Conservation (phyloP, 2,888 invertebrate species). For the Dione juno region DNA sequence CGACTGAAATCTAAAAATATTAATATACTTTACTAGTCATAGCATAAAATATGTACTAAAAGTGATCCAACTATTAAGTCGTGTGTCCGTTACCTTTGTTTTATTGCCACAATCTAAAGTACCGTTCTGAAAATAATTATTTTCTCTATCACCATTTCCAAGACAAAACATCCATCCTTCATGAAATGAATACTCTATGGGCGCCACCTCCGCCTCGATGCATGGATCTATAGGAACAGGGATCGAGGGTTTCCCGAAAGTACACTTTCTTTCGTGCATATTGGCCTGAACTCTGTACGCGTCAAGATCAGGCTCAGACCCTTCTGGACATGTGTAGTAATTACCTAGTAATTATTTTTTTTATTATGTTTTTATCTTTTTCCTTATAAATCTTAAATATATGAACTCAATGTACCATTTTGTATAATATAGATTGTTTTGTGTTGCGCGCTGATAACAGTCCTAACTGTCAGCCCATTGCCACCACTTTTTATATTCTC, state of each 20-base stretch:
- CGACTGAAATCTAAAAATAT: slow-evolving; percentile 60
- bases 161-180: slow-evolving; percentile 81
- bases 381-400: background rate
- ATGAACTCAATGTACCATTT: slow-evolving; percentile 58
- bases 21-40: background rate
- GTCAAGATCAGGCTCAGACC: slow-evolving; percentile 73
- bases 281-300: slow-evolving; percentile 73
- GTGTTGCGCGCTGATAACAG: slow-evolving; percentile 61
- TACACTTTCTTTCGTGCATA: slow-evolving; percentile 76
- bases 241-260: slow-evolving; percentile 62
- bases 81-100: slow-evolving; percentile 60
- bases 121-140: slow-evolving; percentile 75
- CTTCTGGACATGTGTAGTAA: slow-evolving; percentile 71
- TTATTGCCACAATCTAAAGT: slow-evolving; percentile 78
- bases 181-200: slow-evolving; percentile 76
- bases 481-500: slow-evolving; percentile 79
- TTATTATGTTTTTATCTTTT: background rate
- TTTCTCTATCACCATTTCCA: slow-evolving; percentile 76
- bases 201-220: slow-evolving; percentile 77
- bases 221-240: slow-evolving; percentile 71
- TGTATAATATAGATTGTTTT: slow-evolving; percentile 74
- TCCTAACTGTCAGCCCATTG: slow-evolving; percentile 74
- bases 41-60: background rate
- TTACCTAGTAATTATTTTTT: slow-evolving; percentile 58
- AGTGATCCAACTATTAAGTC: background rate